These are phyloP conservation scores for Pseudolaguvia tuberculata DNA, from an alignment of 2,113 vertebrate species.

Conservation along the genomic window DNA sequence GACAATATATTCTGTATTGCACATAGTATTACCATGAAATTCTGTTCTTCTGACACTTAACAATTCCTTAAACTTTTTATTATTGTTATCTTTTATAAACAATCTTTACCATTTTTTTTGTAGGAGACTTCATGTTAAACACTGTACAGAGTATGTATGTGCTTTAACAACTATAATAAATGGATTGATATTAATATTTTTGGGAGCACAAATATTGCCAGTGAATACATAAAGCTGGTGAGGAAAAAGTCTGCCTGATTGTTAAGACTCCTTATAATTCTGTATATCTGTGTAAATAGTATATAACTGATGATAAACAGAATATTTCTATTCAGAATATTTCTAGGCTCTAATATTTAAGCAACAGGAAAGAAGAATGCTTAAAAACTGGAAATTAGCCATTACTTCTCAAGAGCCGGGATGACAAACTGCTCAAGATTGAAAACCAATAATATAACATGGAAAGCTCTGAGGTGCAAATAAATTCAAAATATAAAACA, in stretches of 20 bases:
- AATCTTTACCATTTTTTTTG: too few relatives aligned
- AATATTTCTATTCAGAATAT: conserved; percentile 2
- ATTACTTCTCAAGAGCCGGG: background rate
- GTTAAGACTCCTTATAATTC: conserved; percentile 37
- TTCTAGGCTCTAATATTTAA: background rate
- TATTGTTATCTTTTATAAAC: conserved; percentile 24
- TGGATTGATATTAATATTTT: conserved; percentile 8
- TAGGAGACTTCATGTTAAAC: conserved; percentile 31
- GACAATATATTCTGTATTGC: conserved; percentile 82
- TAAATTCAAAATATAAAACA: conserved; percentile 10
- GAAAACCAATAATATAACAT: background rate
- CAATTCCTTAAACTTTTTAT: background rate
- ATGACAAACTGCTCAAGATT: background rate
- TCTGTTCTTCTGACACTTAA: conserved; percentile 59
- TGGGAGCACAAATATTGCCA: conserved; percentile 19
- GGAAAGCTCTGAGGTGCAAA: conserved; percentile 11
- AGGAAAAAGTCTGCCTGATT: conserved; percentile 25
- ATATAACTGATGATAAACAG: conserved; percentile 19
- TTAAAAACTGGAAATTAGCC: background rate
- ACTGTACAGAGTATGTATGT: conserved; percentile 26
- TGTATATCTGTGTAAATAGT: conserved; percentile 2
- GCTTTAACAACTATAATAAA: conserved; percentile 15
- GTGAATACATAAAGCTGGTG: conserved; percentile 36
- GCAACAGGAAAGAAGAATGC: background rate
- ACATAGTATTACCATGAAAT: conserved; percentile 78